Percentiles rank a stretch among this genome's conserved stretches.
phyloP scores from a whole-genome alignment of 2,888 invertebrate species.

The Cloeon dipterum region DNA sequence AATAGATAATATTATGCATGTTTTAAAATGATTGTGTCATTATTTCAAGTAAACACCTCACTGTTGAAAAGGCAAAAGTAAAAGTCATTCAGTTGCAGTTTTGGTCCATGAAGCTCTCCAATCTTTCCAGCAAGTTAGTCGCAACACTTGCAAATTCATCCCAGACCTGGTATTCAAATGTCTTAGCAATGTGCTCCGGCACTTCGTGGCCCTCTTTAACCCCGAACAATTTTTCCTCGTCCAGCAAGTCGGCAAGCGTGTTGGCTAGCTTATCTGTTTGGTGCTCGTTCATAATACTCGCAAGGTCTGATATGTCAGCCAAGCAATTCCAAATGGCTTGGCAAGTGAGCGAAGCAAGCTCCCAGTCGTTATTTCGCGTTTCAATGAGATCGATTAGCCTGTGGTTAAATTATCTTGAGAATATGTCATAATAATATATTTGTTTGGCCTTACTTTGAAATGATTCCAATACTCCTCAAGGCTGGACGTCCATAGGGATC shows the following conservation, averaged over 20 bases:
- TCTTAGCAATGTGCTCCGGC: conserved; percentile 20
- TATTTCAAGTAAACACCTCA: no score
- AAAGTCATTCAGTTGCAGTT: no score
- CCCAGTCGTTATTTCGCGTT: conserved; percentile 35
- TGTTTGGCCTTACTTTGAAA: neutral
- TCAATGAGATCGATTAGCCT: conserved; percentile 28
- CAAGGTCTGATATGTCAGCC: conserved; percentile 25
- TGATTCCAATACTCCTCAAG: conserved; percentile 22
- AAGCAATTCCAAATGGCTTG: conserved; percentile 50
- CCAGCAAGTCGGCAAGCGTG: conserved; percentile 27
- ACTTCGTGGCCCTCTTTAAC: conserved; percentile 19
- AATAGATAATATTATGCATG: no score
- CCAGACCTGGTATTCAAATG: conserved; percentile 29
- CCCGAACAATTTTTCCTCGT: conserved; percentile 31
- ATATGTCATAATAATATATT: no score
- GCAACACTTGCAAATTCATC: conserved; percentile 54
- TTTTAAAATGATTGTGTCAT: no score
- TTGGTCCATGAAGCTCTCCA: conserved; percentile 17
- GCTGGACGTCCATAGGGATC: conserved; percentile 28
- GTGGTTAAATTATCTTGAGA: conserved; percentile 6
- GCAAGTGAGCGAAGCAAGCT: conserved; percentile 45
- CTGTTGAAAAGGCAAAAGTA: no score
- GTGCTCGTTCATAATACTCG: conserved; percentile 22
- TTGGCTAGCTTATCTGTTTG: conserved; percentile 28
- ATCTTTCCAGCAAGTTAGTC: conserved; percentile 42